phyloP scores from a whole-genome alignment of 2,113 vertebrate species.

The Todiramphus saurophagus region DNA sequence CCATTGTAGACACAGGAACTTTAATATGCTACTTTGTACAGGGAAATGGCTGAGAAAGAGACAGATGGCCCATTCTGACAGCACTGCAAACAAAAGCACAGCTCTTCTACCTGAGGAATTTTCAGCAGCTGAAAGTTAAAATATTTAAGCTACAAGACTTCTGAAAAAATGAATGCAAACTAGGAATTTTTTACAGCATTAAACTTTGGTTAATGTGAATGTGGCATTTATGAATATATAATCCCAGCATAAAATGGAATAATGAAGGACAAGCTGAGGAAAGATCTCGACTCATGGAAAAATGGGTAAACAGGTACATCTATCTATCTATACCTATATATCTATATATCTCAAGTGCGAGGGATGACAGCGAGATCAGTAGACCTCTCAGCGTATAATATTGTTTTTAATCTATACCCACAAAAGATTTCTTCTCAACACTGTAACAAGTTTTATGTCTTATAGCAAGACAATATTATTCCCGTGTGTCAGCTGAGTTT shows the following conservation, averaged over 20 bases:
- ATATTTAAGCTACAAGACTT: background rate
- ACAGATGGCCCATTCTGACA: constrained; percentile 33
- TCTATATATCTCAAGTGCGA: background rate
- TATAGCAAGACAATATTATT: background rate
- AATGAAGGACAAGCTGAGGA: background rate
- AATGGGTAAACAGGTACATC: background rate
- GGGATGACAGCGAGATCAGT: background rate
- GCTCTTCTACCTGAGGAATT: constrained; percentile 11
- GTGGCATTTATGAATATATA: background rate
- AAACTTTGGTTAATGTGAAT: background rate
- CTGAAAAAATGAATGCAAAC: background rate
- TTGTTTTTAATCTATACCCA: background rate
- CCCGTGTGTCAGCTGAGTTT: background rate
- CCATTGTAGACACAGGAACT: background rate
- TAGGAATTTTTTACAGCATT: background rate
- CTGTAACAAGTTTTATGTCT: background rate
- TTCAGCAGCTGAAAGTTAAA: background rate
- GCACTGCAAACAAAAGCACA: constrained; percentile 12
- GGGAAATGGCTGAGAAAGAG: constrained; percentile 18
- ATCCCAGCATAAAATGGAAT: background rate
- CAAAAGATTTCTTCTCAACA: background rate
- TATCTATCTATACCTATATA: too few species aligned
- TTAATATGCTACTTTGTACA: background rate
- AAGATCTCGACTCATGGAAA: background rate
- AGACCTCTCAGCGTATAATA: background rate